These are phyloP conservation scores for Holothuria scabra DNA, from an alignment of 53 echinoderm and acorn worm species.

Conservation along the genomic window DNA sequence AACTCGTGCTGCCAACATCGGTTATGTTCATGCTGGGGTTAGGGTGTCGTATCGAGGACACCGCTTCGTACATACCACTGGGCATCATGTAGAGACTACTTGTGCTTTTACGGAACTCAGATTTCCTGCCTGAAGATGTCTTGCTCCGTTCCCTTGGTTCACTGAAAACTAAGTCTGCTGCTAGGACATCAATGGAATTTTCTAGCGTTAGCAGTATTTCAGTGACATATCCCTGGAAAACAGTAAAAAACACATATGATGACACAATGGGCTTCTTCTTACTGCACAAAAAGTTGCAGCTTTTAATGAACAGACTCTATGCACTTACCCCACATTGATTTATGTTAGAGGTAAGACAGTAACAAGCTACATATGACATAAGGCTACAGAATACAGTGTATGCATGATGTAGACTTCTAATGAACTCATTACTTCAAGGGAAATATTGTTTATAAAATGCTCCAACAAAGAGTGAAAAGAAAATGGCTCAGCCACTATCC, in stretches of 20 bases:
- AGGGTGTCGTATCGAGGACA: conserved; percentile 63
- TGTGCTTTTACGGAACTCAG: conserved; percentile 93
- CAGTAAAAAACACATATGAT: background rate
- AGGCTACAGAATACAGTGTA: no score
- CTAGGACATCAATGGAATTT: conserved; percentile 80
- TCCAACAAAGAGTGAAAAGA: no score
- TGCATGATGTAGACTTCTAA: no score
- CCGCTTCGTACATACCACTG: conserved; percentile 77
- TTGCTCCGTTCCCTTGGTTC: conserved; percentile 86
- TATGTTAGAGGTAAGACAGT: no score
- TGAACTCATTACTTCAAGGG: no score
- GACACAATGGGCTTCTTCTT: no score
- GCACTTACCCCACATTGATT: no score
- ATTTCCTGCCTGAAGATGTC: conserved; percentile 71
- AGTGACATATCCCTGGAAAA: conserved; percentile 87
- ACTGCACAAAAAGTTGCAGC: no score
- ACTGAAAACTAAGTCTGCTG: conserved; percentile 77
- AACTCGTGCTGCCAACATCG: conserved; percentile 50
- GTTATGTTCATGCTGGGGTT: conserved; percentile 54
- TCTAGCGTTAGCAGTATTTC: conserved; percentile 97
- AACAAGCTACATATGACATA: no score
- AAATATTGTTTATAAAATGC: no score
- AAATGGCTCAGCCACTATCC: no score
- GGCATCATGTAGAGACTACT: conserved; percentile 84
- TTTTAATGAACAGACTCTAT: no score